These are phyloP conservation scores for Drosophila subsilvestris DNA, from an alignment of 2,888 invertebrate species.

Conservation along the genomic window DNA sequence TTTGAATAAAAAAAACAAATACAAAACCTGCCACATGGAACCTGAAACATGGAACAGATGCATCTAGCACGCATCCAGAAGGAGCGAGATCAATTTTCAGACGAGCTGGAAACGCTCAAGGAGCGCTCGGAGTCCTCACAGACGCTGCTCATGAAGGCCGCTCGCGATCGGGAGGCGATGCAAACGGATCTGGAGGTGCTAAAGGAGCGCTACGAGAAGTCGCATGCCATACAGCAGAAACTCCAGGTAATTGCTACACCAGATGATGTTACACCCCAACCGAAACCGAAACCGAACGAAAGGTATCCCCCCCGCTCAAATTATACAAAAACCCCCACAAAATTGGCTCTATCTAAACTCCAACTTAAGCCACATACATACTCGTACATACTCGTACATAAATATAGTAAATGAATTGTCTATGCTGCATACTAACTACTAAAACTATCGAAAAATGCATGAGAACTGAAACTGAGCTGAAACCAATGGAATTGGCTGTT, in stretches of 20 bases:
- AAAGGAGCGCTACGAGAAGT: constrained; percentile 95
- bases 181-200: constrained; percentile 94
- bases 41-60: constrained; percentile 85
- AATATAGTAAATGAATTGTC: constrained; percentile 24
- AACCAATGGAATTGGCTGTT: constrained; percentile 80
- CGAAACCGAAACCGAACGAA: neutral
- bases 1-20: constrained; percentile 3
- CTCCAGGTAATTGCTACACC: constrained; percentile 86
- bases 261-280: neutral
- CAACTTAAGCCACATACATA: constrained; percentile 13
- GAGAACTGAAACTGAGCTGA: constrained; percentile 57
- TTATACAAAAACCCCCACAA: constrained; percentile 24
- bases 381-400: too few relatives aligned
- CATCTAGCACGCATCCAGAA: constrained; percentile 93
- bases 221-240: constrained; percentile 92
- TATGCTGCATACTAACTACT: constrained; percentile 45
- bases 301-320: constrained; percentile 32
- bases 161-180: constrained; percentile 93
- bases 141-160: constrained; percentile 91
- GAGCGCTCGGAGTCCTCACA: constrained; percentile 93
- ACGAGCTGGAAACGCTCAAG: constrained; percentile 92
- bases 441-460: constrained; percentile 59
- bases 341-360: constrained; percentile 55
- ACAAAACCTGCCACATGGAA: constrained; percentile 6
- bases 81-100: constrained; percentile 92